Conservation (phyloP, 2,888 invertebrate genomes). For the Drosophila neotestacea region DNA sequence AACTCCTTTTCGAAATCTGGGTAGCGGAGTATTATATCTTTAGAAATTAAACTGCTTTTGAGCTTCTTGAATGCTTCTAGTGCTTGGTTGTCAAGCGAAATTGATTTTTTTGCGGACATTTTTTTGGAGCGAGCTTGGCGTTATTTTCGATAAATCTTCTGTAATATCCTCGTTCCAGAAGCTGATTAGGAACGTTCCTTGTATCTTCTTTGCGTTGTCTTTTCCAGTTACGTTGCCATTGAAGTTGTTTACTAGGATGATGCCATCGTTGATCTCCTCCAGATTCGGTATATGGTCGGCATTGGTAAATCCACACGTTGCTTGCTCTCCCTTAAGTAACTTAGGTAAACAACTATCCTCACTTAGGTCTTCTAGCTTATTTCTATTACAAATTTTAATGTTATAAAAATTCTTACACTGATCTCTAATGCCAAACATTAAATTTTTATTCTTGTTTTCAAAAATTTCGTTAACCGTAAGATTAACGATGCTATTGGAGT, state of each 20-base stretch:
- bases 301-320: slow-evolving; percentile 1
- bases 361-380: neutral
- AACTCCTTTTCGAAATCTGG: too few species aligned
- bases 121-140: too few species aligned
- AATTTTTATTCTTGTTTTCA: slow-evolving; percentile 1
- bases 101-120: slow-evolving; percentile 5
- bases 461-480: neutral
- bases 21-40: too few species aligned
- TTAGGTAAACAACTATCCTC: slow-evolving; percentile 2
- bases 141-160: too few species aligned
- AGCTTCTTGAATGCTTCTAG: neutral
- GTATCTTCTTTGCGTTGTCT: neutral
- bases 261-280: neutral
- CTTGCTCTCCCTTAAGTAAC: slow-evolving; percentile 1
- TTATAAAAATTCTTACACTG: slow-evolving; percentile 1
- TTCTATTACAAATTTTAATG: neutral
- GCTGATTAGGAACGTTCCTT: neutral
- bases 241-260: neutral
- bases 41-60: neutral
- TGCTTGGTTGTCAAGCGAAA: neutral
- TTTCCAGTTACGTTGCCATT: neutral
- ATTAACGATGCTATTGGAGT: neutral
- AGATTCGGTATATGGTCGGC: neutral
- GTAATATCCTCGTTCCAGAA: slow-evolving; percentile 10
- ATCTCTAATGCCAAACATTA: neutral